phyloP scores from a whole-genome alignment of 2,888 invertebrate genomes.

The Drosophila monieri region DNA sequence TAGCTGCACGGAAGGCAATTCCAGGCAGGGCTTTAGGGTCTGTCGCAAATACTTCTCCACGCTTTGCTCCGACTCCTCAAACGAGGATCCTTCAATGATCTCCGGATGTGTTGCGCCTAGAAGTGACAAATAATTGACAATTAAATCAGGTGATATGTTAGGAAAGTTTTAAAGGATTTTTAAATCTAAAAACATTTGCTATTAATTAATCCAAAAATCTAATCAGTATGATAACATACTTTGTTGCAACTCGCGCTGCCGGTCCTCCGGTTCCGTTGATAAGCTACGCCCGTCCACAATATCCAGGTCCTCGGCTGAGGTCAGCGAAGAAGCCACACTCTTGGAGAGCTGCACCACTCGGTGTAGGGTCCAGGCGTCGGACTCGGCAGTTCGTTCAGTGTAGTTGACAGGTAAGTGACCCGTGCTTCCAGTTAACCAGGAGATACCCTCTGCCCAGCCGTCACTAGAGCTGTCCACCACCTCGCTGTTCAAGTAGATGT shows the following conservation, averaged over 20 bases:
- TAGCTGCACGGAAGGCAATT: constrained; percentile 74
- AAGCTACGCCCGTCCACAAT: constrained; percentile 82
- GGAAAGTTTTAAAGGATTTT: no score
- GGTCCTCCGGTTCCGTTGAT: constrained; percentile 79
- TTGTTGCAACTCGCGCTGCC: constrained; percentile 74
- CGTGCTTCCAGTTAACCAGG: constrained; percentile 86
- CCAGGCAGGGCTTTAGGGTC: constrained; percentile 81
- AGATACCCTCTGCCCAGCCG: constrained; percentile 93
- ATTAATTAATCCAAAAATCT: no score
- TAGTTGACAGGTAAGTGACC: constrained; percentile 93
- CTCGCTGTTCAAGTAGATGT: constrained; percentile 91
- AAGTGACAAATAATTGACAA: constrained; percentile 3
- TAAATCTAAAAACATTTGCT: no score
- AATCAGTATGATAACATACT: constrained; percentile 52
- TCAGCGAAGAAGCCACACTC: constrained; percentile 82
- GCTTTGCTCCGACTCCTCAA: constrained; percentile 82
- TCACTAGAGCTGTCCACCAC: constrained; percentile 90
- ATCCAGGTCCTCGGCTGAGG: constrained; percentile 82
- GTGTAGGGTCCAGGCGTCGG: constrained; percentile 96
- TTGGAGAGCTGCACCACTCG: constrained; percentile 86
- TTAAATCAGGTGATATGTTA: background rate
- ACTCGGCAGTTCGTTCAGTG: constrained; percentile 93
- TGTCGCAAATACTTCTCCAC: constrained; percentile 81
- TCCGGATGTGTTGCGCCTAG: constrained; percentile 72
- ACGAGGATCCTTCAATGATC: constrained; percentile 81